phyloP scores from a whole-genome alignment of 2,797 vertebrate species.

The Eupleurogrammus muticus region DNA sequence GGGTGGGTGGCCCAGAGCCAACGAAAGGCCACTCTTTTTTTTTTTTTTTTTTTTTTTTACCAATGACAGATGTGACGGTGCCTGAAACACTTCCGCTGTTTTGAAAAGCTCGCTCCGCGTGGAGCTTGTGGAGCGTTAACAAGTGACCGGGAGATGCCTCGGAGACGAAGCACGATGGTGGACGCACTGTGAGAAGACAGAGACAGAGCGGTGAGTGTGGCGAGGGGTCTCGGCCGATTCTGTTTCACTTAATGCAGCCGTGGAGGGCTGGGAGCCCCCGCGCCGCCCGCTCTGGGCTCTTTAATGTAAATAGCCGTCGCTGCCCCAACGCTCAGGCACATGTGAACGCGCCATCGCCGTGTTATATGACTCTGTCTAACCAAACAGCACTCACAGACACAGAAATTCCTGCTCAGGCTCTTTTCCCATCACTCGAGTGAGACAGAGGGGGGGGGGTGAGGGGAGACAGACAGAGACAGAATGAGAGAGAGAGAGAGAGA shows the following conservation, averaged over 20 bases:
- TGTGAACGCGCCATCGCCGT: constrained; percentile 69
- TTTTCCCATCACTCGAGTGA: constrained; percentile 72
- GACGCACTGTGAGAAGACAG: constrained; percentile 53
- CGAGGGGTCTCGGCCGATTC: constrained; percentile 66
- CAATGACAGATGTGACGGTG: constrained; percentile 49
- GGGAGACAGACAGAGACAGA: constrained; percentile 18
- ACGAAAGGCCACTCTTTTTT: background rate
- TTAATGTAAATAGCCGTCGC: constrained; percentile 82
- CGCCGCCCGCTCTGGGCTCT: constrained; percentile 71
- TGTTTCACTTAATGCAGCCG: constrained; percentile 82
- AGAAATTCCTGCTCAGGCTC: constrained; percentile 69
- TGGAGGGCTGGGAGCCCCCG: constrained; percentile 72
- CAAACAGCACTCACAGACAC: constrained; percentile 79
- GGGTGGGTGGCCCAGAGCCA: constrained; percentile 17
- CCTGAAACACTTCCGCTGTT: constrained; percentile 52
- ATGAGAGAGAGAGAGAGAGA: constrained; percentile 39
- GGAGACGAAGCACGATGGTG: constrained; percentile 22
- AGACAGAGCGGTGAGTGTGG: constrained; percentile 63
- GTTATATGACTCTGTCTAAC: constrained; percentile 84
- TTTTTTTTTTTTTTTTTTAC: constrained; percentile 24
- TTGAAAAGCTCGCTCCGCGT: constrained; percentile 44
- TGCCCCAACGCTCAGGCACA: constrained; percentile 69
- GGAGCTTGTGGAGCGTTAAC: constrained; percentile 39
- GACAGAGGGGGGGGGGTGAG: constrained; percentile 1
- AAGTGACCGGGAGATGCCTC: constrained; percentile 20